Percentiles rank a stretch among this genome's conserved stretches.
These are phyloP conservation scores for Tyrannus savana DNA, from an alignment of 2,113 vertebrate genomes.

Conservation along the genomic window DNA sequence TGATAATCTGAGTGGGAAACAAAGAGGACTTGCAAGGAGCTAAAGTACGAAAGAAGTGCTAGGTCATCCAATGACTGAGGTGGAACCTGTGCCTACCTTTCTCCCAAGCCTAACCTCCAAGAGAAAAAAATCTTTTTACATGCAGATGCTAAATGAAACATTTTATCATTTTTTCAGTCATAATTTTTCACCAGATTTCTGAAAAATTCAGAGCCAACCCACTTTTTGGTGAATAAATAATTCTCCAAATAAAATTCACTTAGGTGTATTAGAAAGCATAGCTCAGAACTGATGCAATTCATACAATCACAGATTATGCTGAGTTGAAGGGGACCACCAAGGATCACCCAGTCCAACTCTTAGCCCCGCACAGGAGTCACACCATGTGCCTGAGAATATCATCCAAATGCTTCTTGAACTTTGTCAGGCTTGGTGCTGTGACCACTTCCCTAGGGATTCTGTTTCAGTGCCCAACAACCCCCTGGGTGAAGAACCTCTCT, in stretches of 20 bases:
- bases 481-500: neutral
- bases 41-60: neutral
- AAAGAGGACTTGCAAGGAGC: neutral
- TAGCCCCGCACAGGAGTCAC: neutral
- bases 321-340: neutral
- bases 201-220: neutral
- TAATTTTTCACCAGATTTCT: neutral
- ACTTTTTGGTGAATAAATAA: neutral
- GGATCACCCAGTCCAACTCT: neutral
- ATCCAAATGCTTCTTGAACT: neutral
- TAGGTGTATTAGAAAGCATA: neutral
- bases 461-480: neutral
- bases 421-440: neutral
- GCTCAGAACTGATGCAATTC: neutral
- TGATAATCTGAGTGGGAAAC: neutral
- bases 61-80: fast-evolving
- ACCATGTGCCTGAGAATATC: neutral
- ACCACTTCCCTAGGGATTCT: neutral
- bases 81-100: neutral
- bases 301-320: neutral
- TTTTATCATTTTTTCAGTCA: neutral
- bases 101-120: neutral
- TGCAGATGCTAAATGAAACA: neutral
- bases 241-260: neutral
- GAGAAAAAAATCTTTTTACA: neutral